A percentile compares a stretch with the other conserved stretches of the same genome.
Evolutionary conservation across 1,140 invertebrate genomes (phyloP).

Genomic region (Bemisia tabaci): DNA sequence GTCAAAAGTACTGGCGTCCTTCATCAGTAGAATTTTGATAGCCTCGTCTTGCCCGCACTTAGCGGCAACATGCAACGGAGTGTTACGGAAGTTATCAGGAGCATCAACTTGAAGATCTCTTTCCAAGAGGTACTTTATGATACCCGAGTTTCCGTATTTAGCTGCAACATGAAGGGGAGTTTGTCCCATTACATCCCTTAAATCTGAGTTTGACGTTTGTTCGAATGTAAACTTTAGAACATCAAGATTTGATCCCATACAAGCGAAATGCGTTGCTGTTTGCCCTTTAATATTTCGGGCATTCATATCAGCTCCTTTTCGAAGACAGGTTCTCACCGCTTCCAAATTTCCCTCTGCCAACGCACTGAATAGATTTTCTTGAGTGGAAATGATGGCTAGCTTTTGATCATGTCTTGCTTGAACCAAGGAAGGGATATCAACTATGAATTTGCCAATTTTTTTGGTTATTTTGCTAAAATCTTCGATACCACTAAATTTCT

Average conservation of each 20-base stretch:
- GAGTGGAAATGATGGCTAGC: slow-evolving; percentile 5
- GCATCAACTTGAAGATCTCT: slow-evolving; percentile 33
- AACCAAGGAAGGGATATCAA: background rate
- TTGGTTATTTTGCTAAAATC: background rate
- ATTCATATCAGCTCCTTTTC: slow-evolving; percentile 11
- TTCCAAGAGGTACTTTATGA: background rate
- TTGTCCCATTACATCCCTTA: slow-evolving; percentile 9
- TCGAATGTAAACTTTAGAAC: slow-evolving; percentile 18
- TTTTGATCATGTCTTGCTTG: slow-evolving; percentile 1
- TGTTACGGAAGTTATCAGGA: background rate
- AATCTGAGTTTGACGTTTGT: slow-evolving; percentile 12
- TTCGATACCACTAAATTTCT: background rate
- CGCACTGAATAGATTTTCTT: slow-evolving; percentile 9
- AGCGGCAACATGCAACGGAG: slow-evolving; percentile 21
- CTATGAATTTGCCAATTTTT: slow-evolving; percentile 4
- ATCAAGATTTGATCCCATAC: slow-evolving; percentile 14
- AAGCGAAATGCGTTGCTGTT: slow-evolving; percentile 7
- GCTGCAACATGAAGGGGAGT: slow-evolving; percentile 9
- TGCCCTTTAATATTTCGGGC: slow-evolving; percentile 8
- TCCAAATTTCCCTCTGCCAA: slow-evolving; percentile 12
- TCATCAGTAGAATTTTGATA: slow-evolving; percentile 17
- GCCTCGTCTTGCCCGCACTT: slow-evolving; percentile 15
- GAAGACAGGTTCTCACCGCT: slow-evolving; percentile 4
- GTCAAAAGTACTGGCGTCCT: slow-evolving; percentile 10
- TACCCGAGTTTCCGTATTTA: background rate